A percentile compares a stretch with the other conserved stretches of the same genome.
These are phyloP conservation scores for Caenorhabditis sp. DNA, from an alignment of 2,888 invertebrate genomes.

Conservation along the genomic window DNA sequence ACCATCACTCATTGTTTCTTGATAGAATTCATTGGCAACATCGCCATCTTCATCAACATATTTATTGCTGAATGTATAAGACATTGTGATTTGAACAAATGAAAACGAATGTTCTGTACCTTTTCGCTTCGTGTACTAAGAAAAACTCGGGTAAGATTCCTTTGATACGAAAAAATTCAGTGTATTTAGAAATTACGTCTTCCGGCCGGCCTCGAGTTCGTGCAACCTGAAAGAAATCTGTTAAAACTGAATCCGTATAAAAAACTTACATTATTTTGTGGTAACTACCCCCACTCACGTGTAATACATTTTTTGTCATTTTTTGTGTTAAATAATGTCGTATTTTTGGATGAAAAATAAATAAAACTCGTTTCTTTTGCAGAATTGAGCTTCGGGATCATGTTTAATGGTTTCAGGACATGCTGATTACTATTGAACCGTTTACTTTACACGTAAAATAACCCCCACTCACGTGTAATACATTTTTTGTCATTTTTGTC, in stretches of 20 bases:
- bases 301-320: no score
- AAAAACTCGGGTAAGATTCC: constrained; percentile 50
- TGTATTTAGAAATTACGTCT: constrained; percentile 37
- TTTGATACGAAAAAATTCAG: constrained; percentile 35
- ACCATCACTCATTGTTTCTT: constrained; percentile 68
- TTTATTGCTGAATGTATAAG: constrained; percentile 73
- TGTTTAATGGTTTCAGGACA: no score
- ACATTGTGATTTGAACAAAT: neutral
- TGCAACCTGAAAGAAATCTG: neutral
- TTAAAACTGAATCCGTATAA: neutral
- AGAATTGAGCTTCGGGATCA: no score
- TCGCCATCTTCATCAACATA: constrained; percentile 76
- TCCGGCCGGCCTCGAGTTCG: constrained; percentile 8
- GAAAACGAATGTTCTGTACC: constrained; percentile 18
- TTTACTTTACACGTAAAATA: no score
- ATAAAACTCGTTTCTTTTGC: no score
- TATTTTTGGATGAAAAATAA: no score
- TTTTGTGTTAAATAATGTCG: no score
- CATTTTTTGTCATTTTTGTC: no score
- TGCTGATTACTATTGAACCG: no score
- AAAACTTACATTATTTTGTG: constrained; percentile 1
- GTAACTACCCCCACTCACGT: no score
- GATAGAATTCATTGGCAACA: constrained; percentile 75
- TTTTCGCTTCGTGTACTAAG: constrained; percentile 43
- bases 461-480: no score